These are phyloP conservation scores for Andrena minutula DNA, from an alignment of 2,888 invertebrate genomes.

Conservation along the genomic window DNA sequence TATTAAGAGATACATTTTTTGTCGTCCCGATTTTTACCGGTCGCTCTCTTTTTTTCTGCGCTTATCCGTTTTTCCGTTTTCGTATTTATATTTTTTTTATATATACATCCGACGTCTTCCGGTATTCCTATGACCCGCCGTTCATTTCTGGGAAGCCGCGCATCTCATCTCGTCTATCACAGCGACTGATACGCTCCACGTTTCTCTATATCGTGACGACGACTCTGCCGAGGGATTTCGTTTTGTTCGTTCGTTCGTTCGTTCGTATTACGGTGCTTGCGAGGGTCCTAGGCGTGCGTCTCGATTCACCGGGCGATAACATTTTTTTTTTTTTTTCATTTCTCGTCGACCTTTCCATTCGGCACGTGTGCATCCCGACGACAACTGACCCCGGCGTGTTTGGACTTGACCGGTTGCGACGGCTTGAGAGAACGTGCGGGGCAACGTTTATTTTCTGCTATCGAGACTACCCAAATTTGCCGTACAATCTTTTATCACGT, in stretches of 20 bases:
- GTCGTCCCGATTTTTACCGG: slow-evolving; percentile 50
- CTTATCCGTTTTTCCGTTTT: slow-evolving; percentile 36
- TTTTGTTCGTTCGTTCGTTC: slow-evolving; percentile 26
- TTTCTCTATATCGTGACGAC: slow-evolving; percentile 31
- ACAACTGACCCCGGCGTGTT: slow-evolving; percentile 43
- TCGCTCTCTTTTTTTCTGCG: slow-evolving; percentile 33
- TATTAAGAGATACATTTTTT: slow-evolving; percentile 14
- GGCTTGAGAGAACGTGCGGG: slow-evolving; percentile 42
- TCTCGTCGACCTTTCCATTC: slow-evolving; percentile 61
- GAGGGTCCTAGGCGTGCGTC: slow-evolving; percentile 52
- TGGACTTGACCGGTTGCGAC: slow-evolving; percentile 62
- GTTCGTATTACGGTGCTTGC: slow-evolving; percentile 53
- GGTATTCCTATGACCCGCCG: slow-evolving; percentile 39
- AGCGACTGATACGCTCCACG: slow-evolving; percentile 53
- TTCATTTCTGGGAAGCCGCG: slow-evolving; percentile 60
- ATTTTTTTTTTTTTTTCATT: slow-evolving; percentile 66
- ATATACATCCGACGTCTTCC: slow-evolving; percentile 47
- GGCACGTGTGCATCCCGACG: slow-evolving; percentile 33
- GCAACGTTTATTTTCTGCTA: slow-evolving; percentile 29
- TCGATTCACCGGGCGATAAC: slow-evolving; percentile 58
- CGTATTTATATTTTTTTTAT: not conserved
- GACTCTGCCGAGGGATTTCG: slow-evolving; percentile 64
- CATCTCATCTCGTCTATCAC: slow-evolving; percentile 44
- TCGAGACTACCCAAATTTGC: slow-evolving; percentile 61
- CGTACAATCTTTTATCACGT: slow-evolving; percentile 56